Base-by-base conservation (phyloP, 2,888 invertebrate genomes). In the Choreutis nemorana region DNA sequence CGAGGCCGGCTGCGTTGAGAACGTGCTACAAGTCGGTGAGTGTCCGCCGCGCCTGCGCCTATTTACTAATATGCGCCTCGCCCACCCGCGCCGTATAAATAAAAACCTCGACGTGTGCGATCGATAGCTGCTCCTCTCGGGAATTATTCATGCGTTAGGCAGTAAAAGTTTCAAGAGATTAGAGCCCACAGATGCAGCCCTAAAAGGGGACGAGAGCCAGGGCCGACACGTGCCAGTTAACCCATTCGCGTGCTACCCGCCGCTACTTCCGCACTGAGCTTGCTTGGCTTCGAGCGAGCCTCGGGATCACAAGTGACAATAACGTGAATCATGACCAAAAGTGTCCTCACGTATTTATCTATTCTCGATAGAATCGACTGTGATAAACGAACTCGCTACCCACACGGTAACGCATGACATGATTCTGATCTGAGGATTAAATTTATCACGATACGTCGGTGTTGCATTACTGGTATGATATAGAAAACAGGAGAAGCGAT, bases 1-100 rank as follows among this genome's bases (percentile, higher is more conserved):
- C 45, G 91, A 92, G 66, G 84, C 84, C 48, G 89, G 89, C 54
- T 89, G 89, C 70, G 91, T 92, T 49, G 89, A 90, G 71, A 87
- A 83, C 75, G 91, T 91, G 54, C 83, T 92, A 55, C 92, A 92
- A 90, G 91, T 92, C 75, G 91, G 91, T 91, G 80, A 87, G 90
- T 86, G 62, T n/a, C 45, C 52, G 51, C 45, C 70, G 77, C 77
- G 77, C 77, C 64, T 68, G 77, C 77, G 77, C 75, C 66, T 77
- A 71, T 77, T 77, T 75, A 77, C 77, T 75, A 77, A 77, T 77
- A 78, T 71, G 71, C 73, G 73, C 75, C 77, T 73, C 77, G 72
- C 77, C 75, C 75, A 67, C 71, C 71, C 73, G 73, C 72, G 72
- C 65, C 72, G 75, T 72, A 77, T 75, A 73, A 75, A 78, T 78